Percentiles rank a stretch among this genome's conserved stretches.
phyloP scores from a whole-genome alignment of 2,888 invertebrate genomes.

The Ceriagrion tenellum region DNA sequence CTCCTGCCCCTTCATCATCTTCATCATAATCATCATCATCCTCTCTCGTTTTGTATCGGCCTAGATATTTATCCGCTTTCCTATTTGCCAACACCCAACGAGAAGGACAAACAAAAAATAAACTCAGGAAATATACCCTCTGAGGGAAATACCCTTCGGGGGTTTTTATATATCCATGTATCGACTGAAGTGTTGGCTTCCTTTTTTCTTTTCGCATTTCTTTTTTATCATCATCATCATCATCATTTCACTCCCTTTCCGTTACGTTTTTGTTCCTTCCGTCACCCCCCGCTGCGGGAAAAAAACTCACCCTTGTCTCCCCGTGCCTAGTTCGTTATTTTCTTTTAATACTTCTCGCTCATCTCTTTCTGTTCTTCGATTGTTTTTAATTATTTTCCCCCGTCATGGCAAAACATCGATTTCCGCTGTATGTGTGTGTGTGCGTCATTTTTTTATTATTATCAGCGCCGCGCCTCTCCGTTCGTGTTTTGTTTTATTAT shows the following conservation, averaged over 20 bases:
- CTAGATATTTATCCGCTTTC: slow-evolving; percentile 65
- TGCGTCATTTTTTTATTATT: background rate
- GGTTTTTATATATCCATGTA: slow-evolving; percentile 25
- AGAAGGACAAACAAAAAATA: background rate
- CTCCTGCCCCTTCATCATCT: background rate
- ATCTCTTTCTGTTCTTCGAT: slow-evolving; percentile 34
- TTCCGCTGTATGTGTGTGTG: background rate
- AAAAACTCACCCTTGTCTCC: background rate
- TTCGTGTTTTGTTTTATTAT: background rate
- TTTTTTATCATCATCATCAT: background rate
- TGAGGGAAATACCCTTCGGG: slow-evolving; percentile 40
- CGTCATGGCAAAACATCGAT: slow-evolving; percentile 50
- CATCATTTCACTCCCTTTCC: background rate
- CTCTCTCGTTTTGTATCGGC: slow-evolving; percentile 60
- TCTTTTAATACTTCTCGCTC: slow-evolving; percentile 43
- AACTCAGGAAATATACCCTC: background rate
- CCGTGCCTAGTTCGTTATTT: background rate
- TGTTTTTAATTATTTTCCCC: slow-evolving; percentile 42
- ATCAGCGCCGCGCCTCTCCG: background rate
- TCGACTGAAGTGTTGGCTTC: slow-evolving; percentile 47
- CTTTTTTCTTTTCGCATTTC: background rate
- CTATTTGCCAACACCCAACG: slow-evolving; percentile 55
- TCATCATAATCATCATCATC: slow-evolving; percentile 11
- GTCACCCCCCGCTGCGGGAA: too few relatives aligned
- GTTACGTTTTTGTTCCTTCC: background rate